Evolutionary conservation across 2,113 vertebrate species (phyloP), one percentile per base, ranked within the genome.

Genomic region (Odontophorus gujanensis): DNA sequence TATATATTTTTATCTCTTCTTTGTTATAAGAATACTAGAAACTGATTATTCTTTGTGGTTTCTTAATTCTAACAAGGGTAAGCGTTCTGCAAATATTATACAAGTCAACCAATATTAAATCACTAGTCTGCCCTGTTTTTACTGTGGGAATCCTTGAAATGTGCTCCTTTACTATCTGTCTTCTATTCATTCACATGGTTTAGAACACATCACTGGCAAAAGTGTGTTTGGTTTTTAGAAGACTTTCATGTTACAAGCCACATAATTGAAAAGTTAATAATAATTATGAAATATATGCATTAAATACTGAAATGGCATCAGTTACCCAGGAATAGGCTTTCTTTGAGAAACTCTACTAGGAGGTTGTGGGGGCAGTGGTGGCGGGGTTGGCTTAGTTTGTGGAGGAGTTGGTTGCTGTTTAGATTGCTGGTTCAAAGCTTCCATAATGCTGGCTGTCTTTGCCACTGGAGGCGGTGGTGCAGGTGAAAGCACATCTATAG

Each of bases 361-460:
- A 7, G 97, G 98, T 68, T 98, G 97, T 19, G 98, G 98, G 5
- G 97, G 98, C 89, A 98, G 85, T 12, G 98, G 95, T 11, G 97
- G 98, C 10, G 98, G 97, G 1, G 85, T 50, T 62, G 97, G 94
- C 55, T 98, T 98, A 77, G 94, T 85, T 59, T 96, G 97, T 2
- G 89, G 93, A 80, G 68, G 63, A 62, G 97, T 80, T 3, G 97
- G 89, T 25, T 96, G 96, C 32, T 97, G 96, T 97, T 99, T 99
- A 9, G 98, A 94, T 72, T 99, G 98, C 82, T 98, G 96, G 96
- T 67, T 98, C 97, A 99, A 92, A 55, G 98, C 96, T 88, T 99
- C 99, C 58, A 99, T 98, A 78, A 98, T 94, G 43, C 98, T 97
- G 80, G 97, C 96, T 16, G 98, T 97, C 97, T 99, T 99, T 22